A percentile compares a stretch with the other conserved stretches of the same genome.
phyloP scores from a whole-genome alignment of 2,797 vertebrate species.

The Tympanoctomys barrerae region DNA sequence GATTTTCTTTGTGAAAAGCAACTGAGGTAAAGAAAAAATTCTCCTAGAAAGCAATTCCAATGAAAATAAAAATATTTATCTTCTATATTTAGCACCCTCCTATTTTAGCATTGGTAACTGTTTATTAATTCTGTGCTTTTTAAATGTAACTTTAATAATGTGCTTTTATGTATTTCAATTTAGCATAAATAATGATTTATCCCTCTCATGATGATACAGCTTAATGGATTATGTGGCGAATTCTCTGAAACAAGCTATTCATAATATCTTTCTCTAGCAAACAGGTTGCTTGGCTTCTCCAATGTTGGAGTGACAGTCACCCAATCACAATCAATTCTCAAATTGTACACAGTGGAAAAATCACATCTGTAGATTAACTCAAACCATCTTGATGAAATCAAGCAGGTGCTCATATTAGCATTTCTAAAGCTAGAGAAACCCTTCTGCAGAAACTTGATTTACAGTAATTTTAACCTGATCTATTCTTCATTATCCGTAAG shows the following conservation, averaged over 20 bases:
- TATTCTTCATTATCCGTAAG: conserved; percentile 79
- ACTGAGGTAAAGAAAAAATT: neutral
- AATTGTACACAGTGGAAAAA: conserved; percentile 37
- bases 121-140: neutral
- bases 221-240: neutral
- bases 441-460: conserved; percentile 70
- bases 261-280: neutral
- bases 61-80: conserved; percentile 12
- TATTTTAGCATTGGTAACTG: neutral
- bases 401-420: conserved; percentile 76
- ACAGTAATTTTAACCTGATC: conserved; percentile 80
- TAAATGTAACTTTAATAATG: neutral
- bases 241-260: conserved; percentile 43
- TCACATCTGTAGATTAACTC: conserved; percentile 64
- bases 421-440: conserved; percentile 74
- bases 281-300: conserved; percentile 48
- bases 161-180: conserved; percentile 26
- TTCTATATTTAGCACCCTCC: neutral
- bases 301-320: conserved; percentile 65
- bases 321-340: conserved; percentile 60
- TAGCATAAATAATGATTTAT: neutral
- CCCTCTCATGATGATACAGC: neutral
- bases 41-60: conserved; percentile 34
- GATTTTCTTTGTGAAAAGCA: neutral
- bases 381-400: conserved; percentile 67